These are phyloP conservation scores for Leuciscus idus DNA, from an alignment of 2,113 vertebrate species.

Conservation along the genomic window DNA sequence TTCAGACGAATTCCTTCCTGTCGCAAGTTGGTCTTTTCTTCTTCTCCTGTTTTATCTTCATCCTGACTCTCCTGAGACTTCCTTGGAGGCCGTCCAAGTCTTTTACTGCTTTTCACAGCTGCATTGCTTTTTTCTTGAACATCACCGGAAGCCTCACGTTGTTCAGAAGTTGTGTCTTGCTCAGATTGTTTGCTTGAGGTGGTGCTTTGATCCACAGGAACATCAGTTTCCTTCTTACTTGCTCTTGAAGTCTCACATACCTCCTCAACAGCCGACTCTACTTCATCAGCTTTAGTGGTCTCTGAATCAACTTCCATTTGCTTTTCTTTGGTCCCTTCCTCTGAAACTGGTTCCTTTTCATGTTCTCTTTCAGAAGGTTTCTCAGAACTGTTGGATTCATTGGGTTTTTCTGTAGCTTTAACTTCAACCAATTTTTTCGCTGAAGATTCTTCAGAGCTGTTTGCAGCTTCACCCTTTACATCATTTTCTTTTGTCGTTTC, in stretches of 20 bases:
- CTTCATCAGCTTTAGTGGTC: not conserved
- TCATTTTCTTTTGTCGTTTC: slow-evolving; percentile 13
- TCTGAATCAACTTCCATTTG: slow-evolving; percentile 28
- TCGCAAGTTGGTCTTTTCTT: slow-evolving; percentile 33
- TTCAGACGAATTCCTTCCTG: slow-evolving; percentile 78
- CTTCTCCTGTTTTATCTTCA: not conserved
- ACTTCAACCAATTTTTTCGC: not conserved
- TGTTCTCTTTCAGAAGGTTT: not conserved
- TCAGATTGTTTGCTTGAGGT: not conserved
- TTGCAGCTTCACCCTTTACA: not conserved
- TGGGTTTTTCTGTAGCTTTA: slow-evolving; percentile 1
- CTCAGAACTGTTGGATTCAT: not conserved
- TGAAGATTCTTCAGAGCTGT: not conserved
- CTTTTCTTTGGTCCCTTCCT: slow-evolving; percentile 35
- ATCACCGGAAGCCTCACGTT: not conserved
- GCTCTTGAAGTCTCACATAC: not conserved
- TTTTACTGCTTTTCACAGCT: slow-evolving; percentile 7
- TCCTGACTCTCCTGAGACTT: slow-evolving; percentile 1
- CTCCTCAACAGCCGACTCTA: not conserved
- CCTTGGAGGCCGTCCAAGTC: not conserved
- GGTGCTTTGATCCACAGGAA: slow-evolving; percentile 10
- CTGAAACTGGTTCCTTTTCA: not conserved
- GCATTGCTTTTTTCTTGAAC: not conserved
- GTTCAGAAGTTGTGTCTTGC: not conserved
- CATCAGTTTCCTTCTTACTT: not conserved